Percentiles rank a stretch among this genome's conserved stretches.
Evolutionary conservation across 2,797 vertebrate species (phyloP).

Genomic region (Liasis olivaceus): DNA sequence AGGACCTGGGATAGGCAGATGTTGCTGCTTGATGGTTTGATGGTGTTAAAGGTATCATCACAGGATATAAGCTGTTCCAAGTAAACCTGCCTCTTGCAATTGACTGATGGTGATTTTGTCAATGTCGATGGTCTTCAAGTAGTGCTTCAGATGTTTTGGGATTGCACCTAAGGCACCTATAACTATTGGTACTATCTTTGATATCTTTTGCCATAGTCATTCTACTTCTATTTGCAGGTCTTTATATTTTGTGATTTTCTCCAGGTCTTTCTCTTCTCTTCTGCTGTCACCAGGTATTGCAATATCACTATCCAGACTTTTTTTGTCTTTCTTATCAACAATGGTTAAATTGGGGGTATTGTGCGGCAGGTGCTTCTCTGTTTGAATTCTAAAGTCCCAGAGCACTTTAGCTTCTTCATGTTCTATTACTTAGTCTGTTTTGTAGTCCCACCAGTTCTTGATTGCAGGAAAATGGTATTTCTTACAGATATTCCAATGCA

Average conservation of each 20-base stretch:
- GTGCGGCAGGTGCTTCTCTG: background rate
- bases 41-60: background rate
- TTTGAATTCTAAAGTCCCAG: background rate
- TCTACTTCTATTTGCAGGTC: too few relatives aligned
- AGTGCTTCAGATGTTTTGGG: too few relatives aligned
- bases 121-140: too few relatives aligned
- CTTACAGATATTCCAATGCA: background rate
- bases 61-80: background rate
- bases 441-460: background rate
- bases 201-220: too few relatives aligned
- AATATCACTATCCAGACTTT: background rate
- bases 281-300: background rate
- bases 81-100: background rate
- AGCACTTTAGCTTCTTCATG: background rate
- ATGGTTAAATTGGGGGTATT: background rate
- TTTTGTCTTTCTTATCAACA: background rate
- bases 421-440: background rate
- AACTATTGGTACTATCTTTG: too few relatives aligned
- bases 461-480: background rate
- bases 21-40: background rate
- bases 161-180: too few relatives aligned
- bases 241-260: too few relatives aligned
- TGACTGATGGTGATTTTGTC: too few relatives aligned
- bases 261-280: background rate
- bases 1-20: background rate